Percentiles rank a stretch among this genome's conserved stretches.
phyloP scores from a whole-genome alignment of 2,888 invertebrate genomes.

The Volucella inanis region DNA sequence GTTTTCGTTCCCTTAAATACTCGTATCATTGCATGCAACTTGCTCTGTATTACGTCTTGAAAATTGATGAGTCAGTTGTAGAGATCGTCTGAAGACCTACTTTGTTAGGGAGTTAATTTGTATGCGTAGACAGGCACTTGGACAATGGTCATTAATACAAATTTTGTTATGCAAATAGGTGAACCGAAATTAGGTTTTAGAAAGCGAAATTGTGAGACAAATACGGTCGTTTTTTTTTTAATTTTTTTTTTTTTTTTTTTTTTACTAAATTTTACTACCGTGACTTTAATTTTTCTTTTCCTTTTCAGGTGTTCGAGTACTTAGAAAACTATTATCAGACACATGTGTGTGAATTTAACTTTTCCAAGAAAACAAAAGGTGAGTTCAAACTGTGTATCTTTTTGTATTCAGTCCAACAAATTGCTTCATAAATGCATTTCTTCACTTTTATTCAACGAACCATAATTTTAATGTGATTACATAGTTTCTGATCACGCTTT shows the following conservation, averaged over 20 bases:
- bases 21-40: not conserved
- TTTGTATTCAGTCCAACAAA: not conserved
- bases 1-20: not conserved
- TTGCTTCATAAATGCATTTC: too few species aligned
- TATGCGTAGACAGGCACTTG: not conserved
- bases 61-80: not conserved
- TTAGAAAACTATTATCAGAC: slow-evolving; percentile 10
- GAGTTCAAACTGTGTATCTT: slow-evolving; percentile 5
- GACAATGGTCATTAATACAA: slow-evolving; percentile 7
- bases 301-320: slow-evolving; percentile 42
- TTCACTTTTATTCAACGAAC: too few species aligned
- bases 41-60: not conserved
- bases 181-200: slow-evolving; percentile 1
- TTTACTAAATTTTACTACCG: too few species aligned
- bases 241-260: too few species aligned
- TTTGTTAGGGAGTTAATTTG: not conserved
- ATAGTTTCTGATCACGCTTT: too few species aligned
- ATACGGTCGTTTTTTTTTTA: not conserved
- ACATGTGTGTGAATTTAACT: not conserved
- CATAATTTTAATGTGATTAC: too few species aligned
- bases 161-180: slow-evolving; percentile 20
- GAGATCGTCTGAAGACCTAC: not conserved
- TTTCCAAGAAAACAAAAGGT: slow-evolving; percentile 54
- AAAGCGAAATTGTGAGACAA: slow-evolving; percentile 9
- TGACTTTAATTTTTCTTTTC: slow-evolving; percentile 2